These are phyloP conservation scores for Florisuga fusca DNA, from an alignment of 2,797 vertebrate genomes.

Conservation along the genomic window DNA sequence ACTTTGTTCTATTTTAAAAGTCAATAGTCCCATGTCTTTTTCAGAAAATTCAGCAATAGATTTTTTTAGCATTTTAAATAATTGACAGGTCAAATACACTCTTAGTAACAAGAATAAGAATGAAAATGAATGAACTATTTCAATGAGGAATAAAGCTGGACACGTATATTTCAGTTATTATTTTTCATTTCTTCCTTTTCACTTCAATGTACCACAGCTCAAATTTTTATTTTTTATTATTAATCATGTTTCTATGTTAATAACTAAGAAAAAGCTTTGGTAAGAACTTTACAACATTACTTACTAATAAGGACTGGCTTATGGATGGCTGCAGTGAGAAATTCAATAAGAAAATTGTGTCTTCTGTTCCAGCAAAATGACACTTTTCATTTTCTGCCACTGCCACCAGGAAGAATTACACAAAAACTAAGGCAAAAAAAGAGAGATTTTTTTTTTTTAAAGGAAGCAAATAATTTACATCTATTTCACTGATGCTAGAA, in stretches of 20 bases:
- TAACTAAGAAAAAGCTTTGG: neutral
- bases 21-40: neutral
- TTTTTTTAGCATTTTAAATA: conserved; percentile 18
- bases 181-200: neutral
- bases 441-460: neutral
- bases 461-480: neutral
- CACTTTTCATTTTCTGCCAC: conserved; percentile 11
- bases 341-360: conserved; percentile 12
- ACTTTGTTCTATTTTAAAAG: neutral
- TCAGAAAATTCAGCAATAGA: neutral
- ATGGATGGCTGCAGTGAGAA: neutral
- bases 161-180: neutral
- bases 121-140: neutral
- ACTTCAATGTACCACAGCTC: neutral
- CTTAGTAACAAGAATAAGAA: neutral
- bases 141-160: neutral
- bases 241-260: neutral
- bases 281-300: neutral
- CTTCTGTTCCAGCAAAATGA: conserved; percentile 2
- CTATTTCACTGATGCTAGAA: neutral
- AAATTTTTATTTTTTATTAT: neutral
- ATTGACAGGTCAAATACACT: neutral
- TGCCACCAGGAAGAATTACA: neutral
- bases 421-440: neutral
- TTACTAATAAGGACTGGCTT: conserved; percentile 6